Evolutionary conservation across 2,888 invertebrate species (phyloP), one percentile per base, ranked within the genome.

Genomic region (Meliscaeva auricollis): DNA sequence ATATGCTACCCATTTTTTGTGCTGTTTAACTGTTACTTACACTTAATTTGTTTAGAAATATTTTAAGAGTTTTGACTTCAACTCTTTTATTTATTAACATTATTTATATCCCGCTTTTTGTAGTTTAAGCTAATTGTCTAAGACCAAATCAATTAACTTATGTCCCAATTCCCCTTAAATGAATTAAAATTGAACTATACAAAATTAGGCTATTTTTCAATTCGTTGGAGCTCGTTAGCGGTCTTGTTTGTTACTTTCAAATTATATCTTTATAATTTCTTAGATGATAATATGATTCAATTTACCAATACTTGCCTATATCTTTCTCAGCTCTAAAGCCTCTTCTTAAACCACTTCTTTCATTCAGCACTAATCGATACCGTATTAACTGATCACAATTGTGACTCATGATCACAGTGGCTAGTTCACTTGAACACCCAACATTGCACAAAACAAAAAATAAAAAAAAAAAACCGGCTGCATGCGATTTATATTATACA

Each of bases 381-480:
- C 44, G 38, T 3, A 77, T 81, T 77, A 68, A 70, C 76, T 48
- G 73, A 77, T 85, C 66, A 56, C 80, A 85, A 81, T 77, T 85
- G 72, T 85, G 85, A 85, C 81, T 85, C 85, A 85, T 74, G 72
- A 60, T 38, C 56, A 78, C 32, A 48, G 68, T 82, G 82, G 62
- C 54, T 72, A 68, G 72, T 82, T 44, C 77, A 78, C 77, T 76
- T 66, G 64, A 76, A 82, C 76, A 44, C 72, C 72, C 75, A 82
- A 62, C 73, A 73, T 69, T 62, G 73, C 77, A 77, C 50, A 62
- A 26, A 46, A 52, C 41, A 64, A 64, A 64, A 44, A 52, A 62
- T n/a, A 46, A 52, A 52, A 64, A 64, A 64, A 44, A 52, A 41
- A 62, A 70, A 64, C 77, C 54, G 74, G 60, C 44, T 41, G 11